Percentiles rank a stretch among this genome's conserved stretches.
Evolutionary conservation across 2,888 invertebrate species (phyloP).

Genomic region (Phyto melanocephala): DNA sequence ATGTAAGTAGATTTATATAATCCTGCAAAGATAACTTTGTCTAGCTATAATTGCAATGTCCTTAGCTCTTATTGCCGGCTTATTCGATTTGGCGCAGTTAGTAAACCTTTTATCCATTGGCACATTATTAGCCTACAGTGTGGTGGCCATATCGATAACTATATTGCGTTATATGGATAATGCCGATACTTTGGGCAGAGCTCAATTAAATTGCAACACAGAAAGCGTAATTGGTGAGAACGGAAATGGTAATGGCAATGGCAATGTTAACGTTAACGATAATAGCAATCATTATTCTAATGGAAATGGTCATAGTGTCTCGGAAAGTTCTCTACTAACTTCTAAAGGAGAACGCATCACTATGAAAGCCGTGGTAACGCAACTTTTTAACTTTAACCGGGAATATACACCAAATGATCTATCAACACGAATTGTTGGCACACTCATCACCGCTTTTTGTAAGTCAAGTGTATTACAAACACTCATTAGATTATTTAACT

Average conservation of each 20-base stretch:
- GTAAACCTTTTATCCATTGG: constrained; percentile 96
- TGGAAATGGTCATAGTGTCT: constrained; percentile 35
- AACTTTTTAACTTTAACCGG: constrained; percentile 74
- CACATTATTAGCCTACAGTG: constrained; percentile 91
- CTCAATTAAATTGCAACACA: constrained; percentile 22
- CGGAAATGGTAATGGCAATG: constrained; percentile 4
- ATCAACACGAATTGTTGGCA: constrained; percentile 74
- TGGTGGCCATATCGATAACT: constrained; percentile 92
- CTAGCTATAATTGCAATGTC: neutral
- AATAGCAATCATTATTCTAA: constrained; percentile 36
- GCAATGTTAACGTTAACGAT: neutral
- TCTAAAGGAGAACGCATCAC: constrained; percentile 69
- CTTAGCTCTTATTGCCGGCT: constrained; percentile 87
- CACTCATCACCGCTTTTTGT: constrained; percentile 73
- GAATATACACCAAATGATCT: constrained; percentile 70
- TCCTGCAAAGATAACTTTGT: too few species aligned
- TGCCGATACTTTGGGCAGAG: constrained; percentile 54
- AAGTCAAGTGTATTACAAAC: too few species aligned
- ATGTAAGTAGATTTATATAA: constrained; percentile 78
- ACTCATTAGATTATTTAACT: too few species aligned
- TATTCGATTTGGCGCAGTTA: constrained; percentile 89
- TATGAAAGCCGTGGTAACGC: constrained; percentile 68
- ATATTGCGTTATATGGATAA: constrained; percentile 82
- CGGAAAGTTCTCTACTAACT: constrained; percentile 72
- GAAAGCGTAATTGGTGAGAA: constrained; percentile 12